These are phyloP conservation scores for Nannospalax galili DNA, from an alignment of 2,113 vertebrate species.

Conservation along the genomic window DNA sequence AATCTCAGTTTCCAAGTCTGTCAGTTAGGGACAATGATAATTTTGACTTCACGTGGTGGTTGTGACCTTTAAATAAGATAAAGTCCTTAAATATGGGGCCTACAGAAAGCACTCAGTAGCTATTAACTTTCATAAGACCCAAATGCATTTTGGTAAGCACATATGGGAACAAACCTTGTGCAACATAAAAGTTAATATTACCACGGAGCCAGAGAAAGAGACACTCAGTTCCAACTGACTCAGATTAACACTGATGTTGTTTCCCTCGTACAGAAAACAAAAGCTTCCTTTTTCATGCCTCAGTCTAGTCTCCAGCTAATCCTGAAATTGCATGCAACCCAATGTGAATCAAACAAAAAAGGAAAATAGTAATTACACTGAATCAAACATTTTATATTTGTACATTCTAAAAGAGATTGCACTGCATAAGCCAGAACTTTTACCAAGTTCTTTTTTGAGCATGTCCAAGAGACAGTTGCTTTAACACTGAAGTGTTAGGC, in stretches of 20 bases:
- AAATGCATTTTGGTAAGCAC: constrained; percentile 29
- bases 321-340: constrained; percentile 64
- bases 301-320: constrained; percentile 64
- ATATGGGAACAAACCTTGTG: background rate
- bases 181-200: constrained; percentile 40
- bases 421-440: constrained; percentile 49
- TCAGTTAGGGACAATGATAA: constrained; percentile 1
- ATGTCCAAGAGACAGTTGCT: background rate
- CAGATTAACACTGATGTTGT: constrained; percentile 15
- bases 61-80: constrained; percentile 14
- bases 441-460: constrained; percentile 33
- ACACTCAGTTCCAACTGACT: constrained; percentile 38
- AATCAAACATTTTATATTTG: constrained; percentile 73
- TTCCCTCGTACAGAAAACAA: constrained; percentile 44
- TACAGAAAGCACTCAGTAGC: constrained; percentile 27
- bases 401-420: constrained; percentile 52
- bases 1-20: constrained; percentile 11
- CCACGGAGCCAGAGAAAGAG: constrained; percentile 3
- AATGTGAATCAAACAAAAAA: constrained; percentile 66
- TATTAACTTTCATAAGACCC: background rate
- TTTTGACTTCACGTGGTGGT: background rate
- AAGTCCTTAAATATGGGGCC: background rate
- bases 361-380: constrained; percentile 74
- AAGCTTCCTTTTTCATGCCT: constrained; percentile 64
- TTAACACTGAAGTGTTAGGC: background rate